A percentile compares a stretch with the other conserved stretches of the same genome.
Evolutionary conservation across 2,888 invertebrate species (phyloP).

Genomic region (Dinocampus coccinellae): DNA sequence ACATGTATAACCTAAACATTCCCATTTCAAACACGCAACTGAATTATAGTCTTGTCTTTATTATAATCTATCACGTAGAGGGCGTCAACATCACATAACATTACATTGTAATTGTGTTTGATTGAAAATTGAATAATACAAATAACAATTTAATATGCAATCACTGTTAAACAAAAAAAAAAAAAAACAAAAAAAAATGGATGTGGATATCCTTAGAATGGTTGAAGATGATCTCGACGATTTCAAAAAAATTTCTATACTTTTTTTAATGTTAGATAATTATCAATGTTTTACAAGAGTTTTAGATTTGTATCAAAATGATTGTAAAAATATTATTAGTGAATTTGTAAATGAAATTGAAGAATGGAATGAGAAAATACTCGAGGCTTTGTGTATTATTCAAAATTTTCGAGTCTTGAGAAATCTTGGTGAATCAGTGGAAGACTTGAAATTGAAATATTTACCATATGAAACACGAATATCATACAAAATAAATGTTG

Average conservation of each 20-base stretch:
- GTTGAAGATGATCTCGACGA: constrained; percentile 16
- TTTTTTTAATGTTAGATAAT: constrained; percentile 23
- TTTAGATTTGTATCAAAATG: not conserved
- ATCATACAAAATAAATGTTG: constrained; percentile 7
- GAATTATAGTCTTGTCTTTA: too few species aligned
- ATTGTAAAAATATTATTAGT: not conserved
- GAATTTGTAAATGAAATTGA: constrained; percentile 2
- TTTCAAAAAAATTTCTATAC: constrained; percentile 23
- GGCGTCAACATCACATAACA: too few species aligned
- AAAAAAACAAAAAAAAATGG: too few species aligned
- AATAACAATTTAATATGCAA: too few species aligned
- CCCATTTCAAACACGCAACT: too few species aligned
- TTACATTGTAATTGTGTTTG: too few species aligned
- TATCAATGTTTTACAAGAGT: not conserved
- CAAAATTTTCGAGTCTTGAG: not conserved
- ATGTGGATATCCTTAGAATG: not conserved
- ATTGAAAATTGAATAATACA: too few species aligned
- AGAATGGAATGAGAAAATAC: constrained; percentile 29
- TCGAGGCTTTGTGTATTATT: constrained; percentile 28
- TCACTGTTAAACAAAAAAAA: too few species aligned
- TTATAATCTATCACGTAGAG: too few species aligned
- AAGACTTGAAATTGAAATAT: constrained; percentile 18
- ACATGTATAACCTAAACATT: not conserved
- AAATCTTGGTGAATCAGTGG: constrained; percentile 8
- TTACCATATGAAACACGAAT: not conserved